Percentiles rank a stretch among this genome's conserved stretches.
Conservation (phyloP, 1,140 invertebrate genomes). For the Lithobius niger region DNA sequence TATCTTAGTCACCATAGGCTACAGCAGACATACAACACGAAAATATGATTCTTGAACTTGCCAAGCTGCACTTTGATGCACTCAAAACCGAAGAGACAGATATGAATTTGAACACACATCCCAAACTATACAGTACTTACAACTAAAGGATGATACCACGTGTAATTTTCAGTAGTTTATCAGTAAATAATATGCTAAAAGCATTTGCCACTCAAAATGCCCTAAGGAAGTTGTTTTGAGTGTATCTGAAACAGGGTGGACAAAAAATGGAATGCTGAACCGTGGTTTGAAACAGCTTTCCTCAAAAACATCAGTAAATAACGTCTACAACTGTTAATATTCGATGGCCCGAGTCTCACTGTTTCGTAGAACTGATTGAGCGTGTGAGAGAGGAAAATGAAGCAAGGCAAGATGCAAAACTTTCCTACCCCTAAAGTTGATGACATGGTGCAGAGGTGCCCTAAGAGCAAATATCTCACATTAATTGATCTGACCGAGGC, state of each 20-base stretch:
- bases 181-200: no score
- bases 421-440: no score
- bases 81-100: neutral
- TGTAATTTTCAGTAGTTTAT: neutral
- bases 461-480: no score
- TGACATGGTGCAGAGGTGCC: no score
- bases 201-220: neutral
- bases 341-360: conserved; percentile 13
- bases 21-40: neutral
- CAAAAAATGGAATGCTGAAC: neutral
- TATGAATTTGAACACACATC: neutral
- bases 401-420: no score
- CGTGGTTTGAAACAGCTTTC: neutral
- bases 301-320: conserved; percentile 5
- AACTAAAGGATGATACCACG: neutral
- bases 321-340: conserved; percentile 10
- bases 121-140: neutral
- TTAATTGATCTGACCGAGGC: no score
- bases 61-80: neutral
- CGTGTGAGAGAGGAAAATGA: conserved; percentile 9
- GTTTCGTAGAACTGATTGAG: conserved; percentile 12
- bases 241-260: neutral
- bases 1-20: neutral
- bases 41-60: neutral
- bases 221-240: neutral